Conservation (phyloP, 2,113 vertebrate genomes). For the Turdus rufiventris region DNA sequence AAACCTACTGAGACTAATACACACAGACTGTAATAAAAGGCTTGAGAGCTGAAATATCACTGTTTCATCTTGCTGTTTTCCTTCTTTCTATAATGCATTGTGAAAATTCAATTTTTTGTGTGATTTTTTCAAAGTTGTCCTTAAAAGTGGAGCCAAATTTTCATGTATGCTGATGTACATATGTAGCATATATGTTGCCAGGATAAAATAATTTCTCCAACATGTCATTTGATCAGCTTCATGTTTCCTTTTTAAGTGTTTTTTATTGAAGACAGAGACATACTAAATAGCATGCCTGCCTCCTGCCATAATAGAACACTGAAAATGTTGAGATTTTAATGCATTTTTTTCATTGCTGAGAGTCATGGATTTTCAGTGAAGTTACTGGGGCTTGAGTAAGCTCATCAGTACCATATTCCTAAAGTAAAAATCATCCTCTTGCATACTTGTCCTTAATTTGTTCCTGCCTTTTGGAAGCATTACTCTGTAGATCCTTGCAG, state of each 20-base stretch:
- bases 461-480: background rate
- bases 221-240: background rate
- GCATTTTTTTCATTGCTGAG: background rate
- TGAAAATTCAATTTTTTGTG: background rate
- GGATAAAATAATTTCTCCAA: background rate
- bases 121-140: background rate
- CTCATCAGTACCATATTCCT: background rate
- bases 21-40: background rate
- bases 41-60: background rate
- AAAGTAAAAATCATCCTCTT: background rate
- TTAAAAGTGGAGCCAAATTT: background rate
- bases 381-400: background rate
- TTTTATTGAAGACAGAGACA: background rate
- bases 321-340: background rate
- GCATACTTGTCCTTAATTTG: background rate
- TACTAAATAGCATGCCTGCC: background rate
- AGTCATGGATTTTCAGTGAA: background rate
- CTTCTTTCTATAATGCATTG: background rate
- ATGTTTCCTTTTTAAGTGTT: background rate
- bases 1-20: background rate
- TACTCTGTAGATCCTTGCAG: background rate
- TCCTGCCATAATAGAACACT: background rate
- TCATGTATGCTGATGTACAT: background rate
- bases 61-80: background rate
- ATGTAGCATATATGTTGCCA: background rate